phyloP scores from a whole-genome alignment of 2,113 vertebrate genomes.

The Poicephalus meyeri region DNA sequence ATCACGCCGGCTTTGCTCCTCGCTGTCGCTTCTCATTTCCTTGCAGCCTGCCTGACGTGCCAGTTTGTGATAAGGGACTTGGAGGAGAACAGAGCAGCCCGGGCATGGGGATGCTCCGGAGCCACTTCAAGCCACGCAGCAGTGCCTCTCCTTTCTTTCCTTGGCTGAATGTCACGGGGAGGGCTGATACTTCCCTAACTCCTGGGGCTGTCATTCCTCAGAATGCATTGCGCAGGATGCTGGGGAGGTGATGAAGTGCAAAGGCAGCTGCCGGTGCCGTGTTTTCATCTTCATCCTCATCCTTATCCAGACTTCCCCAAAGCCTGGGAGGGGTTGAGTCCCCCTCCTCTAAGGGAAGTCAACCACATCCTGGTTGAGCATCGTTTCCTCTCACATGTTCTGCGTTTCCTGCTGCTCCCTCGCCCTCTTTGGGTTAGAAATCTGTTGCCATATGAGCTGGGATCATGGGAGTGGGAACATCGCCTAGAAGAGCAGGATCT shows the following conservation, averaged over 20 bases:
- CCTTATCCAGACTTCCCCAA: background rate
- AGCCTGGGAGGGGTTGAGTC: background rate
- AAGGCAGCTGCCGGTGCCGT: background rate
- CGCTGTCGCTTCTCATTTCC: constrained; percentile 47
- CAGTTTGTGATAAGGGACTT: background rate
- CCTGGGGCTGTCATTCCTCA: background rate
- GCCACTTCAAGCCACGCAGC: background rate
- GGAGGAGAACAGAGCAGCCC: accelerated
- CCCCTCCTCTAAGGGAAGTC: background rate
- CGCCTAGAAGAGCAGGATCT: background rate
- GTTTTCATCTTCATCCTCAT: background rate
- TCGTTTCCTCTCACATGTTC: background rate
- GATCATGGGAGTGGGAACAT: background rate
- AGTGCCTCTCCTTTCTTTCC: background rate
- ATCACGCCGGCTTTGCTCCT: constrained; percentile 43
- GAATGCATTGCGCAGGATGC: background rate
- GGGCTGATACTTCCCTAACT: background rate
- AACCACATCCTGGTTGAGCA: background rate
- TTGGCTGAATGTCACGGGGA: background rate
- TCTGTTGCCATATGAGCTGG: background rate
- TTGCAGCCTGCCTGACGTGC: background rate
- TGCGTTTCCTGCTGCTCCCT: constrained; percentile 2
- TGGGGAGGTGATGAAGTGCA: background rate
- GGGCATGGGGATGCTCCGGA: background rate
- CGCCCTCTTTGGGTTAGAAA: background rate